Conservation (phyloP, 2,797 vertebrate species). For the Pseudochirops cupreus region DNA sequence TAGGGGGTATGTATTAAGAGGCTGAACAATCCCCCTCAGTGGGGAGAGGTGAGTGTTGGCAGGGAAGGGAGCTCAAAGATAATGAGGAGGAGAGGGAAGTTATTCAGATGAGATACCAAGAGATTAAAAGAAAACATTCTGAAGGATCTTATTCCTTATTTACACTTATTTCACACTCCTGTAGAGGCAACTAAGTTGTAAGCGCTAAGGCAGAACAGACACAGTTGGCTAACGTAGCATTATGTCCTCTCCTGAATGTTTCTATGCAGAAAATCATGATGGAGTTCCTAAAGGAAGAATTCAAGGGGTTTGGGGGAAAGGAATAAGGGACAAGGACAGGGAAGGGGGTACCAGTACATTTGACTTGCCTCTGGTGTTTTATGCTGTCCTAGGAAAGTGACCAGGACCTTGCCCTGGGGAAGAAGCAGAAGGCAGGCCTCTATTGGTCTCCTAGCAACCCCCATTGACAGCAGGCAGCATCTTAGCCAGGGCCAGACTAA, state of each 20-base stretch:
- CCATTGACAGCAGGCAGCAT: conserved; percentile 64
- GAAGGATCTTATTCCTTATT: background rate
- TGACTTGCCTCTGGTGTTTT: conserved; percentile 42
- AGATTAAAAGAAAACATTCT: background rate
- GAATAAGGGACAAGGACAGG: conserved; percentile 8
- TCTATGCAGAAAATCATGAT: rapidly evolving
- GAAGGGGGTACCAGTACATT: background rate
- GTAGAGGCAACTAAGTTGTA: background rate
- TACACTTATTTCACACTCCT: background rate
- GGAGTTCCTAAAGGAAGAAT: conserved; percentile 22
- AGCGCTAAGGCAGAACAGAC: background rate
- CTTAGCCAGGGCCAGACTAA: conserved; percentile 60
- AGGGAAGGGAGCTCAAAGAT: background rate
- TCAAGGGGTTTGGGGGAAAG: background rate
- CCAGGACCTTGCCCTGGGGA: conserved; percentile 71
- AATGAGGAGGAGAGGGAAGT: background rate
- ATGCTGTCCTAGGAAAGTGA: conserved; percentile 17
- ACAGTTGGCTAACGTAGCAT: rapidly evolving
- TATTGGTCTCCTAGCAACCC: conserved; percentile 80
- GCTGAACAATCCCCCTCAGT: background rate
- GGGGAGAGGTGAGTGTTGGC: background rate
- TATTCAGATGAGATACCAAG: background rate
- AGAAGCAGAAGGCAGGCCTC: conserved; percentile 62
- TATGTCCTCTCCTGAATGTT: rapidly evolving
- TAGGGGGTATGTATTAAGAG: rapidly evolving